Evolutionary conservation across 1,140 invertebrate genomes (phyloP).

Genomic region (Brachionus rotundiformis): DNA sequence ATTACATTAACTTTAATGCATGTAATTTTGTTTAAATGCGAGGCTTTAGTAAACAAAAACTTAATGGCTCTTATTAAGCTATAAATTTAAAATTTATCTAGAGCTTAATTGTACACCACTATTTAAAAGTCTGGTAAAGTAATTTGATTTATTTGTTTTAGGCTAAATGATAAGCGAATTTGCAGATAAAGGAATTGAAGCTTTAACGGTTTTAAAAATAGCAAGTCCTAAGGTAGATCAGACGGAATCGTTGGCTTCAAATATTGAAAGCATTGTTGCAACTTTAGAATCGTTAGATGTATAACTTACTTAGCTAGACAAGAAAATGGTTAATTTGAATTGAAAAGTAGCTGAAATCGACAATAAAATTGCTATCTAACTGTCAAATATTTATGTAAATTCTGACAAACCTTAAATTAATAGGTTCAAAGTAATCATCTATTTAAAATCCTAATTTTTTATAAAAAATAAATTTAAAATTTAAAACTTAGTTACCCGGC

Average conservation of each 20-base stretch:
- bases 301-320: background rate
- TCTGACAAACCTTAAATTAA: background rate
- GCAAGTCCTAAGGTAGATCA: background rate
- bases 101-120: background rate
- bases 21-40: background rate
- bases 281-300: background rate
- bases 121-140: background rate
- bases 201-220: background rate
- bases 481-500: background rate
- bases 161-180: background rate
- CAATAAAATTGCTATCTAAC: background rate
- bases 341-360: background rate
- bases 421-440: background rate
- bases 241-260: background rate
- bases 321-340: background rate
- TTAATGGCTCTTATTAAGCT: background rate
- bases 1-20: background rate
- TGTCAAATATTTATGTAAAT: background rate
- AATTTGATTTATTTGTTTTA: too few relatives aligned
- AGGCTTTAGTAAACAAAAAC: background rate
- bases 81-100: background rate
- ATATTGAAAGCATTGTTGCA: background rate
- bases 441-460: background rate
- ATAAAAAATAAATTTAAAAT: background rate
- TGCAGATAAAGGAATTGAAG: background rate